Conservation (phyloP, 2,888 invertebrate species). For the Scaptomyza cyrtandrae region DNA sequence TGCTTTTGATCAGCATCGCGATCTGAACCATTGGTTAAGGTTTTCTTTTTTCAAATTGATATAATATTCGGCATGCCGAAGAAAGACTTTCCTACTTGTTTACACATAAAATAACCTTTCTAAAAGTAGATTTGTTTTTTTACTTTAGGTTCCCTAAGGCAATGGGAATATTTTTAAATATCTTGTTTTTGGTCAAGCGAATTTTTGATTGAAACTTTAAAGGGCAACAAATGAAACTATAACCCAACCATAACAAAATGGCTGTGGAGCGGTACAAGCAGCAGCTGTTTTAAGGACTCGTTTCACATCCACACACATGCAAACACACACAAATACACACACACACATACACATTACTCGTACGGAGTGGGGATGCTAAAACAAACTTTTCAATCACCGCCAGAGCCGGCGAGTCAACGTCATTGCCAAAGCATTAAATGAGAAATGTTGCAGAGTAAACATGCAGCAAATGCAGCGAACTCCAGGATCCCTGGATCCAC, state of each 20-base stretch:
- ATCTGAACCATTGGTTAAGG: no score
- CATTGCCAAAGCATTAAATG: constrained; percentile 74
- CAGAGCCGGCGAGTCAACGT: constrained; percentile 61
- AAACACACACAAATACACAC: background rate
- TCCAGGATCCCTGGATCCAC: constrained; percentile 4
- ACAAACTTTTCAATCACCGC: constrained; percentile 74
- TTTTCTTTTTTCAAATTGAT: no score
- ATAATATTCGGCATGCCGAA: no score
- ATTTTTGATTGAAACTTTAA: constrained; percentile 27
- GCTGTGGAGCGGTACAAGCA: constrained; percentile 1
- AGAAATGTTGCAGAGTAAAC: constrained; percentile 71
- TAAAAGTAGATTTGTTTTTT: no score
- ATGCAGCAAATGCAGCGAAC: constrained; percentile 54
- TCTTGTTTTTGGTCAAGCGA: constrained; percentile 8
- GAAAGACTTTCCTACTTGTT: no score
- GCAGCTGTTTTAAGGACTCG: constrained; percentile 5
- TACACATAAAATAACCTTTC: no score
- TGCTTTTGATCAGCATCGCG: no score
- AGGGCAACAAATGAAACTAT: constrained; percentile 8
- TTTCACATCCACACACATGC: background rate
- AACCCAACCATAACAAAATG: background rate
- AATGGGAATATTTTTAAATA: no score
- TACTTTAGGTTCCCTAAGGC: no score
- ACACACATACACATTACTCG: background rate
- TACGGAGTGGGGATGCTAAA: constrained; percentile 33